Evolutionary conservation across 1,140 invertebrate species (phyloP).

Genomic region (Ceratitis capitata): DNA sequence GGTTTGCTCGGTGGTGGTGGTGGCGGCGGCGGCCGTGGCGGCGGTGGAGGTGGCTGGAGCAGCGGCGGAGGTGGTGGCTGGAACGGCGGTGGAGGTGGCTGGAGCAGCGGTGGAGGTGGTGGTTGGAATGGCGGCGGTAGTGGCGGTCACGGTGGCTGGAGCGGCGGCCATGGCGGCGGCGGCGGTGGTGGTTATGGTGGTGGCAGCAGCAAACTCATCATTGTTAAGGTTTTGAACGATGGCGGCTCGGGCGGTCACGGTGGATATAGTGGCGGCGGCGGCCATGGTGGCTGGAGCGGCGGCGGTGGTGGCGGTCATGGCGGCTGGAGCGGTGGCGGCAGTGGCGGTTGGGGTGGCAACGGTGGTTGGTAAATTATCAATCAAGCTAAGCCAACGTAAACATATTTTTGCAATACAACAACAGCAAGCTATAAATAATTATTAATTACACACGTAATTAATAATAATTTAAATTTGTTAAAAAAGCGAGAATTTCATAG

Average conservation of each 20-base stretch:
- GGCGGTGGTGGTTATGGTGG: conserved; percentile 45
- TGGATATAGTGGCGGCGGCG: conserved; percentile 44
- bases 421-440: too few relatives aligned
- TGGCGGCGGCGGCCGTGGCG: conserved; percentile 42
- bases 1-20: conserved; percentile 44
- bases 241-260: conserved; percentile 47
- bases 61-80: conserved; percentile 45
- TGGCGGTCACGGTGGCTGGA: conserved; percentile 6
- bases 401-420: not conserved
- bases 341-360: conserved; percentile 43
- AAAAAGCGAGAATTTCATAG: not conserved
- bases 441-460: not conserved
- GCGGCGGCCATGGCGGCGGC: conserved; percentile 44
- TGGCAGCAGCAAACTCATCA: not conserved
- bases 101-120: conserved; percentile 42
- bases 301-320: conserved; percentile 43
- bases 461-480: not conserved
- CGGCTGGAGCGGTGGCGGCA: conserved; percentile 44
- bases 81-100: conserved; percentile 45
- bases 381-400: not conserved
- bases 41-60: conserved; percentile 32
- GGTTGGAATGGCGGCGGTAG: not conserved
- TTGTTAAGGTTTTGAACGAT: conserved; percentile 43
- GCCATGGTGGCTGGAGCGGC: conserved; percentile 22
- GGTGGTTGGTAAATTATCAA: conserved; percentile 40